These are phyloP conservation scores for Papio anubis DNA, from an alignment of 2,113 vertebrate species.

Conservation along the genomic window DNA sequence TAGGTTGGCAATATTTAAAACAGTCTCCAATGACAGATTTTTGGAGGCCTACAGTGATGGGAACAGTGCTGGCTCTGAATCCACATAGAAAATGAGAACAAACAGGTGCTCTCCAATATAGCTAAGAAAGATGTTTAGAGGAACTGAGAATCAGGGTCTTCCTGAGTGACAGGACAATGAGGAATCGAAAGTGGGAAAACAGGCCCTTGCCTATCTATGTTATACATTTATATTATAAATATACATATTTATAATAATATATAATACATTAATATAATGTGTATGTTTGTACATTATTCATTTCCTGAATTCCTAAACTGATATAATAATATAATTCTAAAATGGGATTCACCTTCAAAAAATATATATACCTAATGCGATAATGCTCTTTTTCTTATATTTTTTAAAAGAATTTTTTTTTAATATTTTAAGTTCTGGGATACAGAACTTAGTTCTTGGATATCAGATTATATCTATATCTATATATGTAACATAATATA, in stretches of 20 bases:
- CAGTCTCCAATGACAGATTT: background rate
- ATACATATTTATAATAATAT: background rate
- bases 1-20: background rate
- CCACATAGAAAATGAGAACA: background rate
- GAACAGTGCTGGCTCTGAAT: background rate
- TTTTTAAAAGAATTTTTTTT: background rate
- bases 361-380: background rate
- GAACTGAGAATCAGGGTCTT: background rate
- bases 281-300: background rate
- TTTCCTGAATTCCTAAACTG: background rate
- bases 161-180: background rate
- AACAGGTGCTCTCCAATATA: background rate
- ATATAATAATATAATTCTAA: background rate
- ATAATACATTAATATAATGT: background rate
- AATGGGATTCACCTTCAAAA: background rate
- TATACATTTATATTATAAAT: background rate
- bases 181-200: background rate
- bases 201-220: background rate
- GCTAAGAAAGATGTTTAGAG: background rate
- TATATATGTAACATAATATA: too few relatives aligned
- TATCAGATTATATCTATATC: too few relatives aligned
- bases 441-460: too few relatives aligned
- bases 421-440: too few relatives aligned
- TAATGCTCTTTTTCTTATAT: background rate
- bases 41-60: background rate